Evolutionary conservation across 1,140 invertebrate species (phyloP).

Genomic region (Ips nitidus): DNA sequence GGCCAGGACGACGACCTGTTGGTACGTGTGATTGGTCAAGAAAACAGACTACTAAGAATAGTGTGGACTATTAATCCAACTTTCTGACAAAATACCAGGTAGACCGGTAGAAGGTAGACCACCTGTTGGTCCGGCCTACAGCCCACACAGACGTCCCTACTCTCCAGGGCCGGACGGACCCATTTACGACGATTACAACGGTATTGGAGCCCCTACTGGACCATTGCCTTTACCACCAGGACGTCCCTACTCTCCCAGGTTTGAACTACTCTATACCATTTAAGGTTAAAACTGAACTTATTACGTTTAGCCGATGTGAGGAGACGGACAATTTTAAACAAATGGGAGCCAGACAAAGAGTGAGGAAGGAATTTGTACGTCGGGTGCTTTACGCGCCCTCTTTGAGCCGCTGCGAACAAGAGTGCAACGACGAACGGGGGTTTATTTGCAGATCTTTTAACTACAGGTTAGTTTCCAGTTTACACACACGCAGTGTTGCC

Average conservation of each 20-base stretch:
- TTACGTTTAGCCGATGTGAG: conserved; percentile 61
- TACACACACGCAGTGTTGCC: neutral
- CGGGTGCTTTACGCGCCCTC: conserved; percentile 72
- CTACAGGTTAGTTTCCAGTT: conserved; percentile 61
- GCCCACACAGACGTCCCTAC: conserved; percentile 41
- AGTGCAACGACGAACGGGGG: conserved; percentile 79
- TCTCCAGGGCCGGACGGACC: conserved; percentile 51
- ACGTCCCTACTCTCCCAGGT: conserved; percentile 9
- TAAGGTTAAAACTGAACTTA: neutral
- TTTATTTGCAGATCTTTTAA: conserved; percentile 89
- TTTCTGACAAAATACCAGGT: neutral
- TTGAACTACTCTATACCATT: neutral
- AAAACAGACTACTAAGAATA: no score
- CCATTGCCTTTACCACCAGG: conserved; percentile 27
- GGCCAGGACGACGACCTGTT: conserved; percentile 44
- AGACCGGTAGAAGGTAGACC: conserved; percentile 37
- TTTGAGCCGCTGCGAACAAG: conserved; percentile 75
- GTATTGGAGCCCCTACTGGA: neutral
- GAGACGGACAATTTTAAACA: conserved; percentile 74
- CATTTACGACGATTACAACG: conserved; percentile 45
- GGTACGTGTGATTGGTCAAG: conserved; percentile 4
- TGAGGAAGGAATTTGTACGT: conserved; percentile 76
- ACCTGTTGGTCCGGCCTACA: conserved; percentile 45
- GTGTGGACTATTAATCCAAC: no score
- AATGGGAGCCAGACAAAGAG: conserved; percentile 71